Conservation (phyloP, 2,113 vertebrate species). For the Salvelinus alpinus region DNA sequence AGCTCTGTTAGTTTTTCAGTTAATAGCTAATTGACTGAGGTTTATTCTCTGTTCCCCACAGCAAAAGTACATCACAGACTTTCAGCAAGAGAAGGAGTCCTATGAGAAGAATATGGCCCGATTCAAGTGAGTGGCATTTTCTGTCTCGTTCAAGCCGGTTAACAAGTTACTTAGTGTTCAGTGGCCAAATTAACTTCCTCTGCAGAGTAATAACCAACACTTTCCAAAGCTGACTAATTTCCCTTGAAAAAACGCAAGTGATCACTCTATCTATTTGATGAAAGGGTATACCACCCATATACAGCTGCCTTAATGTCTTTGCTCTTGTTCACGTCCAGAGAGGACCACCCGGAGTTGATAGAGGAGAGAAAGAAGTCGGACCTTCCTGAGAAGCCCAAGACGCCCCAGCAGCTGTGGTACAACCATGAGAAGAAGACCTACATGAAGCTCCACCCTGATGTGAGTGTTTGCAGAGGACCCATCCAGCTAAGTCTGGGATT, state of each 20-base stretch:
- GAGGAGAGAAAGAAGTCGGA: conserved; percentile 78
- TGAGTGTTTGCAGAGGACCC: conserved; percentile 30
- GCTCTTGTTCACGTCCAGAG: conserved; percentile 47
- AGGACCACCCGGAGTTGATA: conserved; percentile 78
- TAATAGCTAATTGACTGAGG: neutral
- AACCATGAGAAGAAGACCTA: conserved; percentile 82
- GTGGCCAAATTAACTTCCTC: no score
- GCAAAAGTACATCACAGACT: conserved; percentile 81
- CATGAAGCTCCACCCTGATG: conserved; percentile 79
- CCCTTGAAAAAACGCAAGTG: no score
- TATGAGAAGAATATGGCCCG: conserved; percentile 81
- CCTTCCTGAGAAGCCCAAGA: conserved; percentile 79
- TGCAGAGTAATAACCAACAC: no score
- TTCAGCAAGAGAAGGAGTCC: conserved; percentile 75
- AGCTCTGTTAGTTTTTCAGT: neutral
- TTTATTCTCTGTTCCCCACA: conserved; percentile 34
- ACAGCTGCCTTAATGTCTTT: no score
- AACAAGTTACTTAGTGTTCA: neutral
- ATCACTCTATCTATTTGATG: neutral
- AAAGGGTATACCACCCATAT: no score
- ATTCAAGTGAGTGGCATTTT: conserved; percentile 67
- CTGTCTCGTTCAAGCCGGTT: neutral
- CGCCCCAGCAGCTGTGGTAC: conserved; percentile 82
- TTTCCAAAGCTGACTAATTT: no score
- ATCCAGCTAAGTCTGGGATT: neutral